A percentile compares a stretch with the other conserved stretches of the same genome.
Conservation (phyloP, 2,888 invertebrate species). For the Hartigia nigra region DNA sequence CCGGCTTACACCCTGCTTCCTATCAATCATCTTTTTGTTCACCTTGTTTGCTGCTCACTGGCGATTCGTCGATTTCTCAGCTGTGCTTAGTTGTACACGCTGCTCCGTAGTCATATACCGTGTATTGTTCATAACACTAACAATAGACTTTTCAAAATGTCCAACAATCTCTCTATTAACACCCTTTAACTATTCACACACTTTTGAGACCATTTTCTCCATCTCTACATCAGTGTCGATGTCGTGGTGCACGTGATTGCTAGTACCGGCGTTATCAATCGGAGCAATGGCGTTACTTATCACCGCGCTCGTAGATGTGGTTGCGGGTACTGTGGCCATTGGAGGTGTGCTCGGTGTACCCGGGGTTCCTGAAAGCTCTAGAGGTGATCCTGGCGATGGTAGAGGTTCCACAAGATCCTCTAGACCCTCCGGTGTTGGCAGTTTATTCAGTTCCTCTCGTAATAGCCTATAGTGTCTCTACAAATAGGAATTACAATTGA, state of each 20-base stretch:
- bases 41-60: neutral
- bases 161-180: slow-evolving; percentile 63
- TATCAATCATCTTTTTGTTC: neutral
- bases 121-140: slow-evolving; percentile 49
- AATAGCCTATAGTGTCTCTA: slow-evolving; percentile 86
- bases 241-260: slow-evolving; percentile 62
- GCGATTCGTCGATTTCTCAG: neutral
- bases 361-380: slow-evolving; percentile 59
- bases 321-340: slow-evolving; percentile 40
- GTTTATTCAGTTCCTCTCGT: slow-evolving; percentile 86
- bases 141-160: slow-evolving; percentile 65
- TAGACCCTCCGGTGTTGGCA: slow-evolving; percentile 82
- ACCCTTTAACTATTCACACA: slow-evolving; percentile 70
- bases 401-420: slow-evolving; percentile 76
- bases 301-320: slow-evolving; percentile 35
- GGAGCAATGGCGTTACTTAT: slow-evolving; percentile 43
- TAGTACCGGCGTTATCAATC: slow-evolving; percentile 39
- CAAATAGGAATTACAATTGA: slow-evolving; percentile 35
- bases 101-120: neutral
- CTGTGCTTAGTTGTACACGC: neutral
- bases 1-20: neutral
- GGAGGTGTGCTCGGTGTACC: slow-evolving; percentile 58
- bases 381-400: slow-evolving; percentile 60
- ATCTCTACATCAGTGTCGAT: slow-evolving; percentile 78
- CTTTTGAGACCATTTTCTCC: slow-evolving; percentile 82